A percentile compares a stretch with the other conserved stretches of the same genome.
Evolutionary conservation across 2,113 vertebrate genomes (phyloP).

Genomic region (Tragelaphus buxtoni): DNA sequence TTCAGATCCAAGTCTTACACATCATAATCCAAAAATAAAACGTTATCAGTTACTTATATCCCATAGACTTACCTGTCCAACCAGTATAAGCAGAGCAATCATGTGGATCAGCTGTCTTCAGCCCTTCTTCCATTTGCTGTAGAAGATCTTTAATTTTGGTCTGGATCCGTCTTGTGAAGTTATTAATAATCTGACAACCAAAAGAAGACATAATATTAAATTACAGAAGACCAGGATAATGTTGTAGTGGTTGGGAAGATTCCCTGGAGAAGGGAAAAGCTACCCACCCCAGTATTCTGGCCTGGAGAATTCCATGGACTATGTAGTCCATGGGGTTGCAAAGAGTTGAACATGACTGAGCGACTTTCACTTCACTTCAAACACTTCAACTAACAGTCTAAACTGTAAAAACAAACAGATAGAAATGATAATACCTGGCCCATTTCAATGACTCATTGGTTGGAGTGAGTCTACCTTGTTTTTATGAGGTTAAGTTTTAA

Average conservation of each 20-base stretch:
- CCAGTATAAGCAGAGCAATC: slow-evolving; percentile 96
- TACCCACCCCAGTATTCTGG: not conserved
- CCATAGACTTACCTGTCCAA: slow-evolving; percentile 89
- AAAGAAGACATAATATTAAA: not conserved
- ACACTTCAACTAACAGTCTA: not conserved
- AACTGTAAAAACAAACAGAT: not conserved
- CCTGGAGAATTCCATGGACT: not conserved
- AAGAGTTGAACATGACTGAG: not conserved
- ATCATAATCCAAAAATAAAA: not conserved
- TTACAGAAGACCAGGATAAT: not conserved
- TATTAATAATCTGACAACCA: slow-evolving; percentile 82
- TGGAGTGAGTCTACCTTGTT: not conserved
- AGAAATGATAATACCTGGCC: not conserved
- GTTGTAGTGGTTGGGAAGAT: not conserved
- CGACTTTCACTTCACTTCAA: not conserved
- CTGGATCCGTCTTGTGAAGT: slow-evolving; percentile 88
- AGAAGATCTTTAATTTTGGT: slow-evolving; percentile 94
- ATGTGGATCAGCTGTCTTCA: slow-evolving; percentile 96
- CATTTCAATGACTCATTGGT: not conserved
- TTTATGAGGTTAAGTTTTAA: not conserved
- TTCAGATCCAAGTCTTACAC: not conserved
- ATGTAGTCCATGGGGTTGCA: not conserved
- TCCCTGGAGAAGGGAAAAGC: not conserved
- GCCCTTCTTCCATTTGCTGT: slow-evolving; percentile 97
- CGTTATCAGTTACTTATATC: not conserved